Percentiles rank a stretch among this genome's conserved stretches.
Conservation (phyloP, 2,797 vertebrate species). For the Tinamus major region DNA sequence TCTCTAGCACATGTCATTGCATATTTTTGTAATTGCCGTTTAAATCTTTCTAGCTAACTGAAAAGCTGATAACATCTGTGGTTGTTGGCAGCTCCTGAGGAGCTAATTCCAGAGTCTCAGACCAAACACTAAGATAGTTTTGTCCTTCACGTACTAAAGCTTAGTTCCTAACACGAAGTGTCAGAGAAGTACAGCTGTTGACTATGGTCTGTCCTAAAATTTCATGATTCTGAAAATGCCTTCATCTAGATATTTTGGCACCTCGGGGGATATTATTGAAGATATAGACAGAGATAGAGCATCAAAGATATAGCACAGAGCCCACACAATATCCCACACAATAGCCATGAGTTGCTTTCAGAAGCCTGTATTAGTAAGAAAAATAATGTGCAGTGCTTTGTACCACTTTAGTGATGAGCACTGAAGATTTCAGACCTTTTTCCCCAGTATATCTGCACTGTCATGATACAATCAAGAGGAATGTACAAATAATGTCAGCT, state of each 20-base stretch:
- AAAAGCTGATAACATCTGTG: background rate
- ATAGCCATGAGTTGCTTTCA: background rate
- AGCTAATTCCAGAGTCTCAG: background rate
- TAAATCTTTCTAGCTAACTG: background rate
- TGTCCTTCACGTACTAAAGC: background rate
- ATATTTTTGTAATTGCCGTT: background rate
- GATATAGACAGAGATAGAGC: background rate
- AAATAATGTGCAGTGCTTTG: background rate
- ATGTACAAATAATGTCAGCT: background rate
- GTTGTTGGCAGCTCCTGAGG: background rate
- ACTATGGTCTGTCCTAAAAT: background rate
- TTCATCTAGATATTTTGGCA: background rate
- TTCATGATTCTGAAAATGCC: background rate
- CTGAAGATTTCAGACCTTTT: background rate
- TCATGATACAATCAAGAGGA: background rate
- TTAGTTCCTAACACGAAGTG: background rate
- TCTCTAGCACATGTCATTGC: fast-evolving
- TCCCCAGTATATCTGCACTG: background rate
- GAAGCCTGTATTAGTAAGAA: background rate
- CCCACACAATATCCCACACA: background rate
- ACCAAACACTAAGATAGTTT: background rate
- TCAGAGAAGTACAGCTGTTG: background rate
- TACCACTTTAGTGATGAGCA: background rate
- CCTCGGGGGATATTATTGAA: background rate
- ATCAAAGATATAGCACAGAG: background rate